Evolutionary conservation across 35 echinoderm and acorn worm genomes (phyloP).

Genomic region (Ophioderma brevispina): DNA sequence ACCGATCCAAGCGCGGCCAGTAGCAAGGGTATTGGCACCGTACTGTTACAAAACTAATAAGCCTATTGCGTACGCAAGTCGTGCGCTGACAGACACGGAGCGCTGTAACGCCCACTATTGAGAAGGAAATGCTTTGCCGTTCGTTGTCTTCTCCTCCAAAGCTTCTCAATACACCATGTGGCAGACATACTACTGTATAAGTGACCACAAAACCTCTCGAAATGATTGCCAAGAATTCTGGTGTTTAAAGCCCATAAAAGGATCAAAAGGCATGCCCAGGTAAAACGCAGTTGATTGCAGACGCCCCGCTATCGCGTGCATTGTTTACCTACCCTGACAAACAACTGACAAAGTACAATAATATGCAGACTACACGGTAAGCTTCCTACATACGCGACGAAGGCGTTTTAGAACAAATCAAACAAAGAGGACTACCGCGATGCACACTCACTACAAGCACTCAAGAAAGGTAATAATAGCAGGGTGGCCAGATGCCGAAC

Average conservation of each 20-base stretch:
- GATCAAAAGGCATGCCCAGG: constrained; percentile 70
- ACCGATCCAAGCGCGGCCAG: constrained; percentile 18
- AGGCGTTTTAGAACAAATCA: not conserved
- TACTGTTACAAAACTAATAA: constrained; percentile 29
- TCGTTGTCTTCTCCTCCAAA: constrained; percentile 49
- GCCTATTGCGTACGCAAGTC: constrained; percentile 62
- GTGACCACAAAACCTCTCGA: constrained; percentile 42
- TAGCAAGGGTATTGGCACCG: not conserved
- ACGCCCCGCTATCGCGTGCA: constrained; percentile 51
- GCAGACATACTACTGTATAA: constrained; percentile 13
- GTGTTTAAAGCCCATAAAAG: constrained; percentile 43
- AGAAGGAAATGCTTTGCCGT: constrained; percentile 64
- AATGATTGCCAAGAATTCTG: constrained; percentile 44
- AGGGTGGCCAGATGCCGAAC: constrained; percentile 33
- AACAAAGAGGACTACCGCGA: not conserved
- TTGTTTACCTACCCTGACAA: not conserved
- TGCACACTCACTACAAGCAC: constrained; percentile 27
- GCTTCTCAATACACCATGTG: constrained; percentile 28
- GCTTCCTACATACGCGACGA: constrained; percentile 16
- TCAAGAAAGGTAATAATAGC: constrained; percentile 18
- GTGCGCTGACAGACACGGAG: constrained; percentile 56
- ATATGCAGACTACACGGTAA: constrained; percentile 14
- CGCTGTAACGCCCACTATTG: constrained; percentile 49
- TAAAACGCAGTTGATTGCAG: constrained; percentile 35
- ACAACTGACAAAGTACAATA: not conserved